phyloP scores from a whole-genome alignment of 2,113 vertebrate species.

The Melanotaenia duboulayi region DNA sequence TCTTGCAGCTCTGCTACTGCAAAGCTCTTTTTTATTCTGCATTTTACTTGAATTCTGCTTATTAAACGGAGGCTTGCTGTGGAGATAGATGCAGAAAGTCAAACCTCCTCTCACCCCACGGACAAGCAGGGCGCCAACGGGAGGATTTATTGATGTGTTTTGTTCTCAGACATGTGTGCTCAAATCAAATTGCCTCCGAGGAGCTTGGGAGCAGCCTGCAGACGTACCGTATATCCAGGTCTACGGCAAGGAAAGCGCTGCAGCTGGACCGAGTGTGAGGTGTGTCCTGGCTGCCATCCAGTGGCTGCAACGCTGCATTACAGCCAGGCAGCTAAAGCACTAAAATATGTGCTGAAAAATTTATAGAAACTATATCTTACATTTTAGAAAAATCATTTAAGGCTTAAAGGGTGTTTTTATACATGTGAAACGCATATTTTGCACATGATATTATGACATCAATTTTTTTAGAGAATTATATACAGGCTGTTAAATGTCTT shows the following conservation, averaged over 20 bases:
- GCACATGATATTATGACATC: too few relatives aligned
- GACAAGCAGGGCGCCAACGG: not conserved
- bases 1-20: too few relatives aligned
- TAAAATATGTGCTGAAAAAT: too few relatives aligned
- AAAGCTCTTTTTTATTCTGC: slow-evolving; percentile 7
- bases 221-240: not conserved
- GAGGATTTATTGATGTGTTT: slow-evolving; percentile 11
- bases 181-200: slow-evolving; percentile 28
- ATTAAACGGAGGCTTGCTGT: slow-evolving; percentile 12
- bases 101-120: slow-evolving; percentile 17
- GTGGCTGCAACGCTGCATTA: slow-evolving; percentile 34
- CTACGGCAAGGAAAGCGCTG: not conserved
- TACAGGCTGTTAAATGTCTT: too few relatives aligned
- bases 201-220: slow-evolving; percentile 16
- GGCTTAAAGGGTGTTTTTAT: too few relatives aligned
- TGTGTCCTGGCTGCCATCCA: slow-evolving; percentile 59
- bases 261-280: not conserved
- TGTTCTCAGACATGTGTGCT: slow-evolving; percentile 17
- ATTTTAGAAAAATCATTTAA: too few relatives aligned
- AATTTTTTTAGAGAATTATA: too few relatives aligned
- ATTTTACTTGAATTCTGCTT: slow-evolving; percentile 4
- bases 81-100: slow-evolving; percentile 17
- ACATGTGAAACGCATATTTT: too few relatives aligned
- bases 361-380: too few relatives aligned
- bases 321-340: not conserved